These are phyloP conservation scores for Hyposmocoma kahamanoa DNA, from an alignment of 1,140 invertebrate species.

Conservation along the genomic window DNA sequence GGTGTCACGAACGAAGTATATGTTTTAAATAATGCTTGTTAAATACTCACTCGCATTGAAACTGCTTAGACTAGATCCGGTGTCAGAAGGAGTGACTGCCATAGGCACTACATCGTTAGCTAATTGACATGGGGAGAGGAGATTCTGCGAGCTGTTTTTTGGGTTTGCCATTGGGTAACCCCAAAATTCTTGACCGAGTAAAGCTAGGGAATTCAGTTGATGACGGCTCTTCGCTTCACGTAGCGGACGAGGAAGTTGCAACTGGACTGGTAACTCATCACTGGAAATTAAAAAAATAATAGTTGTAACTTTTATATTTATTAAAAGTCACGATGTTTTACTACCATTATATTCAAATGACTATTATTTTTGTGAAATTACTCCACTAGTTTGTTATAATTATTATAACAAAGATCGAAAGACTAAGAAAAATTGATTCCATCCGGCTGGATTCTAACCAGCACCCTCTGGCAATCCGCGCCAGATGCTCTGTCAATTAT, in stretches of 20 bases:
- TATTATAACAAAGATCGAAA: too few species aligned
- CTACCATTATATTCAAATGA: too few species aligned
- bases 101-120: conserved; percentile 60
- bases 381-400: too few species aligned
- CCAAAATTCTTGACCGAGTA: conserved; percentile 96
- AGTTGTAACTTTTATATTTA: neutral
- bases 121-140: conserved; percentile 52
- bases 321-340: too few species aligned
- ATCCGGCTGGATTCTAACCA: too few species aligned
- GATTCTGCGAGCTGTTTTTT: conserved; percentile 64
- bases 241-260: conserved; percentile 88
- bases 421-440: too few species aligned
- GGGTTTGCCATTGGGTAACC: conserved; percentile 87
- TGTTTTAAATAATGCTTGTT: conserved; percentile 3
- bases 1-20: neutral
- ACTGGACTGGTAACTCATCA: conserved; percentile 94
- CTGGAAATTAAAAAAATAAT: conserved; percentile 69
- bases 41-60: conserved; percentile 75
- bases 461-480: too few species aligned
- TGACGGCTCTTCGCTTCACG: conserved; percentile 90
- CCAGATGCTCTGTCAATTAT: too few species aligned
- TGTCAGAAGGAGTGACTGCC: conserved; percentile 77
- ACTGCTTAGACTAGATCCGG: conserved; percentile 77
- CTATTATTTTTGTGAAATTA: too few species aligned
- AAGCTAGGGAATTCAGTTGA: conserved; percentile 90